Percentiles rank a stretch among this genome's conserved stretches.
phyloP scores from a whole-genome alignment of 2,888 invertebrate species.

The Ceratothoa steindachneri region DNA sequence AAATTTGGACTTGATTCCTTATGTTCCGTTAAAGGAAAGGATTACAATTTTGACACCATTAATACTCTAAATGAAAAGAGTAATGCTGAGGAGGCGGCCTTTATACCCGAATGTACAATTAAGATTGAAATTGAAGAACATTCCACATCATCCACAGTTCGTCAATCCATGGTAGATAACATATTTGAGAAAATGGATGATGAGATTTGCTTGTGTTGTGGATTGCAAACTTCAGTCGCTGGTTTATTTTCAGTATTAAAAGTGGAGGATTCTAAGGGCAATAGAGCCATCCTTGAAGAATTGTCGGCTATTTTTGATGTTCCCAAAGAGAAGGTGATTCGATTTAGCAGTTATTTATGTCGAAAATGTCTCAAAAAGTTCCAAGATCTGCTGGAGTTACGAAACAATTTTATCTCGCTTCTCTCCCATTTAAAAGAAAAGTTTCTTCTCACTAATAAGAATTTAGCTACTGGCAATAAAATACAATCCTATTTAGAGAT shows the following conservation, averaged over 20 bases:
- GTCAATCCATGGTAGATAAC: background rate
- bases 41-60: too few species aligned
- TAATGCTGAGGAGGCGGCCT: background rate
- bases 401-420: background rate
- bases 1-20: background rate
- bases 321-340: background rate
- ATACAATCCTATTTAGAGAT: background rate
- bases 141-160: background rate
- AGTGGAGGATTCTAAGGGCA: background rate
- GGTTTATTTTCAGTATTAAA: background rate
- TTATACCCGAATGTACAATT: background rate
- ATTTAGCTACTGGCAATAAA: background rate
- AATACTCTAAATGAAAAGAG: too few species aligned
- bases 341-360: background rate
- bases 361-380: background rate
- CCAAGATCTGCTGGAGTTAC: background rate
- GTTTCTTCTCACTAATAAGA: background rate
- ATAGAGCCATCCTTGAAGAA: background rate
- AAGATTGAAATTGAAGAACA: background rate
- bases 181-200: background rate
- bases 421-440: background rate
- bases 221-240: background rate
- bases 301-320: background rate
- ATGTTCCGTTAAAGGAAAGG: background rate
- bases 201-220: background rate